A percentile compares a stretch with the other conserved stretches of the same genome.
These are phyloP conservation scores for Sebastolobus alascanus DNA, from an alignment of 2,797 vertebrate species.

Conservation along the genomic window DNA sequence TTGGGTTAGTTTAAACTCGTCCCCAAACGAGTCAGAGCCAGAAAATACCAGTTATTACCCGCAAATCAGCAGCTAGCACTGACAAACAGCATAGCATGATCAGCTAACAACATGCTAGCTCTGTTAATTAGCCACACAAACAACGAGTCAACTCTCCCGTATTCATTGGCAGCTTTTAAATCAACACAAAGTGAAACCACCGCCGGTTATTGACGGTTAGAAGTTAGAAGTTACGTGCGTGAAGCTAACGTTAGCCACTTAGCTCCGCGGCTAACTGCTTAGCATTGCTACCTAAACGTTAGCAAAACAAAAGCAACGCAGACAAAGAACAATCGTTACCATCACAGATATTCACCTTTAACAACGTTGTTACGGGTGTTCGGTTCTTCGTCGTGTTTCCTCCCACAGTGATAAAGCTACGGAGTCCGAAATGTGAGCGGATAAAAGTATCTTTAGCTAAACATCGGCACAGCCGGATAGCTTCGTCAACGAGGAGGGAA, in stretches of 20 bases:
- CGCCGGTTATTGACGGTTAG: accelerated
- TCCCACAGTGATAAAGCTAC: not conserved
- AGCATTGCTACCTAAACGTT: slow-evolving; percentile 21
- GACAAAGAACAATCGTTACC: not conserved
- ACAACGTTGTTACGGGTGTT: not conserved
- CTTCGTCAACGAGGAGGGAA: slow-evolving; percentile 78
- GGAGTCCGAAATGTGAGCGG: not conserved
- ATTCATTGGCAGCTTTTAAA: accelerated
- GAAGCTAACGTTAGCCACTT: slow-evolving; percentile 50
- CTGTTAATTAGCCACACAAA: accelerated
- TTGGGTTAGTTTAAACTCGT: accelerated
- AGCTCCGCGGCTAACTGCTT: slow-evolving; percentile 45
- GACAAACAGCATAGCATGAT: not conserved
- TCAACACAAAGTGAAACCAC: too few relatives aligned
- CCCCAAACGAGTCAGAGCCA: not conserved
- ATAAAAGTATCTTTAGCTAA: slow-evolving; percentile 29
- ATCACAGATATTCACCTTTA: not conserved
- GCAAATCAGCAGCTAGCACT: not conserved
- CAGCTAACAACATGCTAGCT: slow-evolving; percentile 12
- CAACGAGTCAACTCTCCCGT: accelerated
- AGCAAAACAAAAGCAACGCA: slow-evolving; percentile 44
- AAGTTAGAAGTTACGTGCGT: slow-evolving; percentile 12
- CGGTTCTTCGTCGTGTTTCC: not conserved
- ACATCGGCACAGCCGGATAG: slow-evolving; percentile 40
- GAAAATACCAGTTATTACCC: slow-evolving; percentile 14